Base-by-base conservation (phyloP, 2,888 invertebrate species). In the Cerceris ruficornis region DNA sequence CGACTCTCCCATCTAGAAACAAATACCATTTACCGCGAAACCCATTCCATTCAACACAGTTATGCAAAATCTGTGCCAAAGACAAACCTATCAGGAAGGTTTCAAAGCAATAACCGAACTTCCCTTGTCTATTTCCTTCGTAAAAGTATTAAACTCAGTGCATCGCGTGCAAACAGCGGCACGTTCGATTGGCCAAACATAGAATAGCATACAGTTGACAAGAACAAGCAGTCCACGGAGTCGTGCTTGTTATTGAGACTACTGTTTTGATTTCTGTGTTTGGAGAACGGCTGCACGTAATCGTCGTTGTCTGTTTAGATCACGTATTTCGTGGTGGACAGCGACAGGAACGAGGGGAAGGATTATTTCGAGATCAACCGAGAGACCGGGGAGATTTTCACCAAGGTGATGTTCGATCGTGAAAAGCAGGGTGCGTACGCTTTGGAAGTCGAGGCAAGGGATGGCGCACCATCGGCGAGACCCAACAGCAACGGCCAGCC, bases 361-460 rank as follows among this genome's bases (percentile, higher is more conserved):
- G 97, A 98, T 93, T 98, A 96, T 94, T 99, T 99, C 93, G 97
- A 98, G 93, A 98, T 99, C 93, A 98, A 99, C 94, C 95, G 96
- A 92, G 96, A 98, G 93, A 97, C 98, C 43, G 99, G 99, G 28
- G 98, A 98, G 93, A 97, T 99, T 91, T 98, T 97, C 93, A 98
- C 98, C 55, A 97, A 98, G 93, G 95, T 97, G 87, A 97, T 98
- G 89, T 99, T 99, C 94, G 99, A 99, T 94, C 95, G 99, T 82
- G 99, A 99, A 93, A 98, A 98, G 94, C 98, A 98, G 92, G 98
- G 97, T 59, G 98, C 98, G 75, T 99, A 99, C 93, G 99, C 99
- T 50, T 93, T 99, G 91, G 98, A 98, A 92, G 98, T 99, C 88
- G 98, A 98, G 92, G 99, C 99, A 0, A 94, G 98, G 74, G 99